phyloP scores from a whole-genome alignment of 2,113 vertebrate genomes.

The Falco punctatus region DNA sequence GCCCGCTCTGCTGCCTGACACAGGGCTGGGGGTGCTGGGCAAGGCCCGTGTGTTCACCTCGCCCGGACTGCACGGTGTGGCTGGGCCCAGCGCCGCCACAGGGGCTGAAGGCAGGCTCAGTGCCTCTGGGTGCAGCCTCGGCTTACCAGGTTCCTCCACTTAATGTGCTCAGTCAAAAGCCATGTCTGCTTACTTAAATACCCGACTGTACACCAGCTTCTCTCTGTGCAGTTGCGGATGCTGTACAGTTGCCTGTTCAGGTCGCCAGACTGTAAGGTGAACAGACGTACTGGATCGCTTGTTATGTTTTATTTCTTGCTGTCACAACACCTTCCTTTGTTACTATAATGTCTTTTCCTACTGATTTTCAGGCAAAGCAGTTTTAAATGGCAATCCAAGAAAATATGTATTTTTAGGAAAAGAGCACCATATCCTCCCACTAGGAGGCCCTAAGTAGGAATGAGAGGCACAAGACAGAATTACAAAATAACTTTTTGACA shows the following conservation, averaged over 20 bases:
- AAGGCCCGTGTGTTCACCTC: fast-evolving
- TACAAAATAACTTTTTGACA: background rate
- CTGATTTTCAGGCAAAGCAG: background rate
- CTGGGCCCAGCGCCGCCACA: fast-evolving
- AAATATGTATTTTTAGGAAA: background rate
- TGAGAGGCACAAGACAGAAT: background rate
- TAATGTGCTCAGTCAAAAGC: background rate
- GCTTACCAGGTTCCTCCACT: background rate
- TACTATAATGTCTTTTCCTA: background rate
- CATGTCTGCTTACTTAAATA: background rate
- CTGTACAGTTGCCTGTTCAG: background rate
- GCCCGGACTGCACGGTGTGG: fast-evolving
- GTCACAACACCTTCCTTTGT: background rate
- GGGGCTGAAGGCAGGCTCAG: background rate
- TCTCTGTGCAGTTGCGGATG: background rate
- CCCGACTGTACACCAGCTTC: background rate
- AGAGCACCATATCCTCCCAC: background rate
- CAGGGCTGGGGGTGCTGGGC: fast-evolving
- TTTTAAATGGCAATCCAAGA: background rate
- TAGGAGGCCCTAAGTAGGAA: background rate
- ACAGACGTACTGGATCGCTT: background rate
- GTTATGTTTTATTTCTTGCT: background rate
- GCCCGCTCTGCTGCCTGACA: fast-evolving
- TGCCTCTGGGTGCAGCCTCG: background rate
- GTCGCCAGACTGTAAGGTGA: background rate